phyloP scores from a whole-genome alignment of 92 coral and sea anemone species.

The Epizoanthus stellaris region DNA sequence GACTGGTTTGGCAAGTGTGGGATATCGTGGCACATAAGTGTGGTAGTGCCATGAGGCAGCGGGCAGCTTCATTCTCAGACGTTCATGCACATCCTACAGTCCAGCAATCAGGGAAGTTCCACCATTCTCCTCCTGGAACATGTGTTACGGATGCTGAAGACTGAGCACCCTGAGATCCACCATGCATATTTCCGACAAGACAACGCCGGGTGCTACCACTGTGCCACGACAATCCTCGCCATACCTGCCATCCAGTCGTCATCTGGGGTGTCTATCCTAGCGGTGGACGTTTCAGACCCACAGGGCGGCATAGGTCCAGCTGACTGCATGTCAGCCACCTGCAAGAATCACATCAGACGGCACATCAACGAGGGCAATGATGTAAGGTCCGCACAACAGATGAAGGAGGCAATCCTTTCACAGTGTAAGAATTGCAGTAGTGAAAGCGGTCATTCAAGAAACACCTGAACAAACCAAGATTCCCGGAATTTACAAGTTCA shows the following conservation, averaged over 20 bases:
- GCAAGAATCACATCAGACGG: slow-evolving; percentile 49
- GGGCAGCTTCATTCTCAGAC: background rate
- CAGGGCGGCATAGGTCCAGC: slow-evolving; percentile 64
- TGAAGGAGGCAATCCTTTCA: slow-evolving; percentile 55
- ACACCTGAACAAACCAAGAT: background rate
- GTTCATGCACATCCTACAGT: slow-evolving; percentile 58
- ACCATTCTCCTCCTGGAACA: slow-evolving; percentile 63
- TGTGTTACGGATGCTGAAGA: slow-evolving; percentile 50
- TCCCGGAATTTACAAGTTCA: background rate
- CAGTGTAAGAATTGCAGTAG: slow-evolving; percentile 48
- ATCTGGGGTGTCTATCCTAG: slow-evolving; percentile 45
- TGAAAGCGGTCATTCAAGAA: background rate
- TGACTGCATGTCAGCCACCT: slow-evolving; percentile 56
- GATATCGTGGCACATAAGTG: too few relatives aligned
- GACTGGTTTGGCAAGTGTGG: slow-evolving; percentile 57
- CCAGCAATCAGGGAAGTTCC: slow-evolving; percentile 57
- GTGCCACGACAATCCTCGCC: slow-evolving; percentile 53
- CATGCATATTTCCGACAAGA: slow-evolving; percentile 53
- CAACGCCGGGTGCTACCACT: slow-evolving; percentile 72
- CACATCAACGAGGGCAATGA: slow-evolving; percentile 59
- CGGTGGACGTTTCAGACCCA: slow-evolving; percentile 63
- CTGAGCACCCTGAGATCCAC: slow-evolving; percentile 46
- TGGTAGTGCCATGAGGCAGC: too few relatives aligned
- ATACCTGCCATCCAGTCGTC: slow-evolving; percentile 34
- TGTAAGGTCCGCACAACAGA: slow-evolving; percentile 34